Evolutionary conservation across 1,140 invertebrate genomes (phyloP).

Genomic region (Polypedilum pembai): DNA sequence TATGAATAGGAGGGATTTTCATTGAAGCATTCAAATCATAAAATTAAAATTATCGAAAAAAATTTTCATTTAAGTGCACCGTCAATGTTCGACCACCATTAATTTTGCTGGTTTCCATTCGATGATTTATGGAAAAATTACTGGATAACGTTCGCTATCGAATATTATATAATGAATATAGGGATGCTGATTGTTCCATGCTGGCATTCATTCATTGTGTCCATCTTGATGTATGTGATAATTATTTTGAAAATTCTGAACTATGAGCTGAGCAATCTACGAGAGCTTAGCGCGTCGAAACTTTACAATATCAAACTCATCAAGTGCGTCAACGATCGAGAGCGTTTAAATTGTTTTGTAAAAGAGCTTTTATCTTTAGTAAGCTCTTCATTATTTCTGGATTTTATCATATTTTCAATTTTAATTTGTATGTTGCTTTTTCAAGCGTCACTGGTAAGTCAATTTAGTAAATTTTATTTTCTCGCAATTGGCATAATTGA

Average conservation of each 20-base stretch:
- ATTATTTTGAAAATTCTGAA: not conserved
- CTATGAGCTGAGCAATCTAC: not conserved
- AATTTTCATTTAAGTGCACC: not conserved
- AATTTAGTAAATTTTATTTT: not conserved
- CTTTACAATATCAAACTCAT: not conserved
- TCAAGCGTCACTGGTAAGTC: not conserved
- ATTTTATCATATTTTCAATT: slow-evolving; percentile 20
- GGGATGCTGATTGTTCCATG: slow-evolving; percentile 22
- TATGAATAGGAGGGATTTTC: too few relatives aligned
- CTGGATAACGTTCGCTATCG: not conserved
- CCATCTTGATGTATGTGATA: not conserved
- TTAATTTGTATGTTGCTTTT: not conserved
- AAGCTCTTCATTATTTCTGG: slow-evolving; percentile 1
- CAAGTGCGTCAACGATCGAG: not conserved
- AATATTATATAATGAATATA: slow-evolving; percentile 22
- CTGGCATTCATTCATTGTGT: slow-evolving; percentile 20
- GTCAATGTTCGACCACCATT: not conserved
- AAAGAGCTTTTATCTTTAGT: not conserved
- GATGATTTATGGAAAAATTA: not conserved
- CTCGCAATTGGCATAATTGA: not conserved
- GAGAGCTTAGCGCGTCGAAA: not conserved
- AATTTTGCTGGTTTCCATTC: slow-evolving; percentile 22
- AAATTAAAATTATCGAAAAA: too few relatives aligned
- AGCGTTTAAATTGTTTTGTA: not conserved
- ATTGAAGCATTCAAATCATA: too few relatives aligned